Conservation (phyloP, 2,797 vertebrate genomes). For the Diceros bicornis region DNA sequence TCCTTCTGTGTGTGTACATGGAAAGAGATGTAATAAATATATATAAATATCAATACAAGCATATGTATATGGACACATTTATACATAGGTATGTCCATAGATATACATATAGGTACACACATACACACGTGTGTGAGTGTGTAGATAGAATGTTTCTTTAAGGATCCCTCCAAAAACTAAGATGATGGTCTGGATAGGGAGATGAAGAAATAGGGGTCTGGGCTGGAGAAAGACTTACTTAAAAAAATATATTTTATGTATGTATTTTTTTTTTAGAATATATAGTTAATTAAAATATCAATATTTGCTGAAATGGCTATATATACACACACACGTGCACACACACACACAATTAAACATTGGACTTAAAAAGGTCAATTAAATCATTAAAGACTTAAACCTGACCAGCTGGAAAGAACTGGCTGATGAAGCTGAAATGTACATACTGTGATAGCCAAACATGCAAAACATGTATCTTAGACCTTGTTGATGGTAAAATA, state of each 20-base stretch:
- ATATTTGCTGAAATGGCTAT: not conserved
- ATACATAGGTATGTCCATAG: not conserved
- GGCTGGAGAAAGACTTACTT: not conserved
- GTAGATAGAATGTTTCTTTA: not conserved
- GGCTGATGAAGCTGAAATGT: not conserved
- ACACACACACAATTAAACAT: not conserved
- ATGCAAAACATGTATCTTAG: not conserved
- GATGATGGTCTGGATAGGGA: not conserved
- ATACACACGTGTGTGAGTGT: not conserved
- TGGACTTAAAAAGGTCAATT: not conserved
- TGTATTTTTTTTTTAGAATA: not conserved
- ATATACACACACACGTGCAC: not conserved
- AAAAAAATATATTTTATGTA: not conserved
- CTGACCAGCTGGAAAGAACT: not conserved
- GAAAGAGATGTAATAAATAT: not conserved
- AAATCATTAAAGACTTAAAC: not conserved
- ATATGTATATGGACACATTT: not conserved
- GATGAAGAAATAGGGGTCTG: not conserved
- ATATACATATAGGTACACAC: not conserved
- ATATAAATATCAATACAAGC: not conserved
- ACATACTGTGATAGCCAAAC: not conserved
- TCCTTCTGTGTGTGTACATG: not conserved
- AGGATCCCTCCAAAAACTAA: not conserved
- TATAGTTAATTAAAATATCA: conserved; percentile 23
- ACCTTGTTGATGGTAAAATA: not conserved